phyloP scores from a whole-genome alignment of 2,888 invertebrate species.

The Drosophila tanythrix region DNA sequence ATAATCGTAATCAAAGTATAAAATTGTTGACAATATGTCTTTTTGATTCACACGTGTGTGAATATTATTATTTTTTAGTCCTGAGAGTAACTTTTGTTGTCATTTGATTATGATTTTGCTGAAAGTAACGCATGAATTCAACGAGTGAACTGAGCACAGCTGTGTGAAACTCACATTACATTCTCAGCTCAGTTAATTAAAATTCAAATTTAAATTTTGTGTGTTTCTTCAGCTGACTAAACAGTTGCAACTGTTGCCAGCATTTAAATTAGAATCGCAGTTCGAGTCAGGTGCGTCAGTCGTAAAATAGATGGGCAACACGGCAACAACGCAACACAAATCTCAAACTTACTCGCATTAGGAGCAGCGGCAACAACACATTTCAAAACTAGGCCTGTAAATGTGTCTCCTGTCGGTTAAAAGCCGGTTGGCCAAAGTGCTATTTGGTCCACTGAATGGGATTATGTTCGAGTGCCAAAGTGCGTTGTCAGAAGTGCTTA shows the following conservation, averaged over 20 bases:
- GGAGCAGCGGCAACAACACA: conserved; percentile 4
- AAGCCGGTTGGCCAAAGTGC: conserved; percentile 32
- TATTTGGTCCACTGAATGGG: conserved; percentile 25
- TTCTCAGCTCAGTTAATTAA: not conserved
- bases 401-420: conserved; percentile 5
- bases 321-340: conserved; percentile 27
- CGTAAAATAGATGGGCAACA: not conserved
- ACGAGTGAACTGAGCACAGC: not conserved
- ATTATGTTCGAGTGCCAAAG: conserved; percentile 53
- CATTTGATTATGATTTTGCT: not conserved
- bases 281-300: not conserved
- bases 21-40: not conserved
- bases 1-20: not conserved
- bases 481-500: conserved; percentile 26
- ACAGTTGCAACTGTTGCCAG: not conserved
- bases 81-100: not conserved
- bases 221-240: not conserved
- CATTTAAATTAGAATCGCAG: not conserved
- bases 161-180: not conserved
- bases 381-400: not conserved
- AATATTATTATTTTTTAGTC: too few species aligned
- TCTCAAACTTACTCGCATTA: conserved; percentile 32
- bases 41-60: not conserved
- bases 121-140: not conserved
- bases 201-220: not conserved